phyloP scores from a whole-genome alignment of 2,113 vertebrate genomes.

The Galbula dea region DNA sequence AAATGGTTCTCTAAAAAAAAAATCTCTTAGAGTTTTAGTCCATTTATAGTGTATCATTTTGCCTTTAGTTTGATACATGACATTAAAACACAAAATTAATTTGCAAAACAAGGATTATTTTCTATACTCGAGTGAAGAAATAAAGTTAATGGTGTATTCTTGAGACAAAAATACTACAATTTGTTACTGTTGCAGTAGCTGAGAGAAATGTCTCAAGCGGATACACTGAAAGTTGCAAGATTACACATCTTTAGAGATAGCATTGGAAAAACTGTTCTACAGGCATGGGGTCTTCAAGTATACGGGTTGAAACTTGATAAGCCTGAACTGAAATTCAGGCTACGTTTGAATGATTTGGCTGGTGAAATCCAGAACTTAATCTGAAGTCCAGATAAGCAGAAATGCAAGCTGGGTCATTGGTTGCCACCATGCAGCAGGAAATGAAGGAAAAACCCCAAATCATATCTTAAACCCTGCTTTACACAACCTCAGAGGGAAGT shows the following conservation, averaged over 20 bases:
- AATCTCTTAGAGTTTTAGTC: neutral
- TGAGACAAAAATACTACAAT: neutral
- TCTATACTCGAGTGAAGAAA: neutral
- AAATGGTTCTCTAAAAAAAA: neutral
- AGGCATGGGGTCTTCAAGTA: neutral
- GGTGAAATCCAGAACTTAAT: neutral
- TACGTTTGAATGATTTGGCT: neutral
- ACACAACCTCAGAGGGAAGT: neutral
- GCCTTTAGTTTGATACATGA: neutral
- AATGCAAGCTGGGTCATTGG: neutral
- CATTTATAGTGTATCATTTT: neutral
- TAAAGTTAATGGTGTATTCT: neutral
- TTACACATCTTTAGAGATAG: neutral
- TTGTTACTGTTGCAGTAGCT: neutral
- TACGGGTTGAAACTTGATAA: neutral
- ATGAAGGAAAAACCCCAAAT: neutral
- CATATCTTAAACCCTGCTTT: neutral
- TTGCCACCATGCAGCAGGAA: neutral
- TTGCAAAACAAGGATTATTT: neutral
- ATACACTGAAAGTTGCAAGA: neutral
- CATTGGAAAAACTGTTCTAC: neutral
- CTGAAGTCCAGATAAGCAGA: neutral
- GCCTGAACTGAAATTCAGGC: neutral
- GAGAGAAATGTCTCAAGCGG: neutral
- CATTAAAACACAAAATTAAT: neutral